phyloP scores from a whole-genome alignment of 2,888 invertebrate genomes.

The Synergus gifuensis region DNA sequence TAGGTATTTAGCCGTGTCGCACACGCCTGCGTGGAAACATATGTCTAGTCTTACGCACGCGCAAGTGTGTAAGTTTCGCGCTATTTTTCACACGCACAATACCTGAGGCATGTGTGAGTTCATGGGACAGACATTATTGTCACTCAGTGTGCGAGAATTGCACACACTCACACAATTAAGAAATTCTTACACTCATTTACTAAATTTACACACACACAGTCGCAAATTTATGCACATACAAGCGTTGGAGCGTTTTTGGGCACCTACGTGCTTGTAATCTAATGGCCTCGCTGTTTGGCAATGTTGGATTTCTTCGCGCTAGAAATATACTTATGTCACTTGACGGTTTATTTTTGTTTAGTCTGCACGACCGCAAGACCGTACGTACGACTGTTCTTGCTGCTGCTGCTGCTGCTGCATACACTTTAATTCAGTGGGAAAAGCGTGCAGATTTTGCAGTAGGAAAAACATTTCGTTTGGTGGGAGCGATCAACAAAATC shows the following conservation, averaged over 20 bases:
- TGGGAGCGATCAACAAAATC: no score
- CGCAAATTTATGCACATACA: constrained; percentile 3
- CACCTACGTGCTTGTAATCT: constrained; percentile 22
- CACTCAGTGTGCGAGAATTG: not conserved
- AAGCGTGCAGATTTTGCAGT: not conserved
- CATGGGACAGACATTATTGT: constrained; percentile 1
- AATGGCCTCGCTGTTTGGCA: constrained; percentile 40
- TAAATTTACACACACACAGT: constrained; percentile 1
- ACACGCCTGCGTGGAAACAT: constrained; percentile 51
- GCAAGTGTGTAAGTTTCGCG: constrained; percentile 26
- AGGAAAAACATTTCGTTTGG: not conserved
- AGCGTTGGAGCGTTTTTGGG: not conserved
- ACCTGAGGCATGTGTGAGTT: constrained; percentile 1
- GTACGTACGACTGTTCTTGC: constrained; percentile 29
- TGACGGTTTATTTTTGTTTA: constrained; percentile 66
- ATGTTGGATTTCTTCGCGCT: constrained; percentile 51
- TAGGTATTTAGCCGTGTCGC: constrained; percentile 57
- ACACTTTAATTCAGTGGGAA: not conserved
- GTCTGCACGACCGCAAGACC: constrained; percentile 56
- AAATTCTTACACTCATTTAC: not conserved
- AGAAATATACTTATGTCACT: constrained; percentile 60
- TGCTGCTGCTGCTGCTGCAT: constrained; percentile 29
- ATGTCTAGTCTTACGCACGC: constrained; percentile 51
- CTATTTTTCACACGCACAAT: not conserved
- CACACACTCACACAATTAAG: not conserved